Evolutionary conservation across 2,113 vertebrate species (phyloP), one percentile per base, ranked within the genome.

Genomic region (Amphiprion percula): DNA sequence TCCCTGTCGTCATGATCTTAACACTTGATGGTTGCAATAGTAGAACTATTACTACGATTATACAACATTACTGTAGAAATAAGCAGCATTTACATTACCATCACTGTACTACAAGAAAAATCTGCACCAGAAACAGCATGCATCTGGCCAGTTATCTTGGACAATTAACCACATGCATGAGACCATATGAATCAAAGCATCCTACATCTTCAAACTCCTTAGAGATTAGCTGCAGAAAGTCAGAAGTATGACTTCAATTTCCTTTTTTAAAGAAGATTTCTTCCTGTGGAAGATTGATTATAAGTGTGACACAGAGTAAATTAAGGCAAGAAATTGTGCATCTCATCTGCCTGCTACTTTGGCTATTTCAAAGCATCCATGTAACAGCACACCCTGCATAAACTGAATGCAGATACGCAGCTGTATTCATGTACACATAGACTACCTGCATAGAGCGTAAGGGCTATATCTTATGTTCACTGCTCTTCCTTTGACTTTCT

Each of bases 271-370:
- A 55, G 7, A 10, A 60, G 61, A 88, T 90, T 91, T 90, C 94
- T 95, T 95, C 94, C 94, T 68, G 70, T 94, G 95, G 94, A 94
- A 94, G 94, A 93, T 74, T 77, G n/a, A 64, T 62, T 83, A 44
- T 76, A 68, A 44, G 26, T 65, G 14, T 82, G 59, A 68, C 61
- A 33, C 4, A 23, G 30, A 56, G 33, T 59, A 49, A 72, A 69
- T 46, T 30, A 68, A 77, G 63, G 64, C 78, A 77, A 79, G 30
- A 64, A 78, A 30, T 67, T 85, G 52, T 84, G 58, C 53, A 63
- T 73, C 59, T 70, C 46, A 73, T 80, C 54, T 21, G n/a, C 76
- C 77, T 7, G 9, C 71, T 66, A 69, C 71, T 77, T 73, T 65
- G 26, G 55, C 53, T 50, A 52, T 33, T 55, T 79, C 19, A 70